These are phyloP conservation scores for Rafetus swinhoei DNA, from an alignment of 2,113 vertebrate species.

Conservation along the genomic window DNA sequence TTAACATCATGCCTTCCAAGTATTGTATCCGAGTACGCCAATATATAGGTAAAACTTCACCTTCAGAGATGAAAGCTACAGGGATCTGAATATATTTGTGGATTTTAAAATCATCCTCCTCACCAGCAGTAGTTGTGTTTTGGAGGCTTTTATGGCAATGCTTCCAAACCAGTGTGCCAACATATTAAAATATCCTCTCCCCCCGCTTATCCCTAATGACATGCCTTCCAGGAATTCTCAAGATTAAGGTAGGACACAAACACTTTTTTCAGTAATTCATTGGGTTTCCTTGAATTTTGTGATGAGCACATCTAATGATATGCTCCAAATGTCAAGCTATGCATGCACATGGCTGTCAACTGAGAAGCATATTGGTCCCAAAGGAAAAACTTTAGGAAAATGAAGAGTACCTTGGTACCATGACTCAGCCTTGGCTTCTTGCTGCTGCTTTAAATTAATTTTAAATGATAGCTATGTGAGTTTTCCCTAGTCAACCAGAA, in stretches of 20 bases:
- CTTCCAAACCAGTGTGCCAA: neutral
- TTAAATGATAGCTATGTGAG: neutral
- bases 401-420: neutral
- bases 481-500: neutral
- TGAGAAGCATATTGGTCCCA: neutral
- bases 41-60: conserved; percentile 3
- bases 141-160: neutral
- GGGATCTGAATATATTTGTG: conserved; percentile 23
- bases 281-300: neutral
- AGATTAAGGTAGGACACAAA: neutral
- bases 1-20: conserved; percentile 60
- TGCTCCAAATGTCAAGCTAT: conserved; percentile 16
- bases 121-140: neutral
- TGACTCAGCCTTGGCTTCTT: neutral
- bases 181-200: neutral
- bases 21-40: conserved; percentile 47
- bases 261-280: neutral
- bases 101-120: conserved; percentile 27
- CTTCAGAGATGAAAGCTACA: conserved; percentile 27
- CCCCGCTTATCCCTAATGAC: neutral
- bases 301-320: conserved; percentile 33
- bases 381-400: conserved; percentile 3
- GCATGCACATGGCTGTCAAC: neutral
- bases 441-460: neutral
- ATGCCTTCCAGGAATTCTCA: neutral